These are phyloP conservation scores for Cotesia vestalis DNA, from an alignment of 1,140 invertebrate species.

Conservation along the genomic window DNA sequence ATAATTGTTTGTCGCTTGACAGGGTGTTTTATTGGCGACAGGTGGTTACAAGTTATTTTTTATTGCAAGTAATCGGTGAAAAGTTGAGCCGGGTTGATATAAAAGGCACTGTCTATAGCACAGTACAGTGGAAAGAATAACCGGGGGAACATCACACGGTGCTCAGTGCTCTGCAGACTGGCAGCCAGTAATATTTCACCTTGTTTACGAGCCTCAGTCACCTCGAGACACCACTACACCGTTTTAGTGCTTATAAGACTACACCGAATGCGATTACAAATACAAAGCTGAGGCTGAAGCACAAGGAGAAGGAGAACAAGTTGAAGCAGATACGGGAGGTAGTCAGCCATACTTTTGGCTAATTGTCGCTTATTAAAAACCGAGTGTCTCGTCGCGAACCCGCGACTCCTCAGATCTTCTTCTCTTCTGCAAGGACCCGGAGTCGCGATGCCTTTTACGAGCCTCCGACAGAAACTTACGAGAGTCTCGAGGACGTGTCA, in stretches of 20 bases:
- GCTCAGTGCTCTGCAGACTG: not conserved
- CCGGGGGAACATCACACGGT: conserved; percentile 35
- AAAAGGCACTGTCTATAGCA: not conserved
- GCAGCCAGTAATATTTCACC: conserved; percentile 50
- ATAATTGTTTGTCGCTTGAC: no score
- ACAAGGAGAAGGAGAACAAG: conserved; percentile 25
- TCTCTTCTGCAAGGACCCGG: no score
- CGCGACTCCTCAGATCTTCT: not conserved
- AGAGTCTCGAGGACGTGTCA: conserved; percentile 28
- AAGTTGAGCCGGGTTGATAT: not conserved
- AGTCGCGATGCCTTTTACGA: conserved; percentile 31
- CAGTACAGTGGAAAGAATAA: not conserved
- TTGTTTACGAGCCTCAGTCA: conserved; percentile 53
- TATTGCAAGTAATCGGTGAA: conserved; percentile 3
- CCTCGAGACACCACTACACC: conserved; percentile 30
- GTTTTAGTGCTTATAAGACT: not conserved
- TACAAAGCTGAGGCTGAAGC: not conserved
- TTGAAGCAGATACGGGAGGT: conserved; percentile 12
- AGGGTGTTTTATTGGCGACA: no score
- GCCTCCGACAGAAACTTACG: conserved; percentile 21
- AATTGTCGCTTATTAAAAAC: conserved; percentile 66
- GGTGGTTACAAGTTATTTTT: not conserved
- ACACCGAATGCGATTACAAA: not conserved
- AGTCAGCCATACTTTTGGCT: conserved; percentile 43
- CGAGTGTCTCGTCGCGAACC: conserved; percentile 41